These are phyloP conservation scores for Ashinkailepas kermadecensis DNA, from an alignment of 2,888 invertebrate species.

Conservation along the genomic window DNA sequence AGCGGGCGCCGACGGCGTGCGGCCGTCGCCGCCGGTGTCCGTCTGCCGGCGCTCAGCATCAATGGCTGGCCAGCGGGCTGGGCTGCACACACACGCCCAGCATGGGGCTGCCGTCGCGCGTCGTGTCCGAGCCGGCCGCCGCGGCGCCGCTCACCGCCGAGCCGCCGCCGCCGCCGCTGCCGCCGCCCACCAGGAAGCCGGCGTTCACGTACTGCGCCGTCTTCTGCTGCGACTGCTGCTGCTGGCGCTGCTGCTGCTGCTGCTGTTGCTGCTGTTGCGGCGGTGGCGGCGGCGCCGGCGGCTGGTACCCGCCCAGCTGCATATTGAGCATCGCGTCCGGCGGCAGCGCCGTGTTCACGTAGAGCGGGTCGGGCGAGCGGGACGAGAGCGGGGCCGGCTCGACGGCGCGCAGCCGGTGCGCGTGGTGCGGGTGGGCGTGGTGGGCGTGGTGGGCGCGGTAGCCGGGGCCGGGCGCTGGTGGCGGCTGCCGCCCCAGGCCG, in stretches of 20 bases:
- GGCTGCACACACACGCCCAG: conserved; percentile 30
- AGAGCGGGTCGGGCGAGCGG: conserved; percentile 29
- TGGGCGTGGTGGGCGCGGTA: conserved; percentile 27
- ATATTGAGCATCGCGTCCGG: conserved; percentile 25
- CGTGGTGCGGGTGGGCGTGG: conserved; percentile 34
- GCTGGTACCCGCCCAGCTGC: conserved; percentile 27
- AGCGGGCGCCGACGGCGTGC: neutral
- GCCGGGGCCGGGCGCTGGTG: neutral
- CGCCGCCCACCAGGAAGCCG: conserved; percentile 29
- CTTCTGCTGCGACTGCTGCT: neutral
- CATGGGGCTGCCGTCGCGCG: conserved; percentile 33
- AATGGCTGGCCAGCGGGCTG: conserved; percentile 33
- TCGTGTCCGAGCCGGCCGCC: conserved; percentile 25
- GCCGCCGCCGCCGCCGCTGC: conserved; percentile 12
- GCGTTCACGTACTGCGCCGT: conserved; percentile 30
- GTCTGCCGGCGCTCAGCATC: conserved; percentile 24
- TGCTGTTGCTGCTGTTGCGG: conserved; percentile 29
- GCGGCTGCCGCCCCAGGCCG: neutral
- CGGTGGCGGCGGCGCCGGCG: conserved; percentile 26
- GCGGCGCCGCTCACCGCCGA: neutral
- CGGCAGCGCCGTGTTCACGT: conserved; percentile 23
- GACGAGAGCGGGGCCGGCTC: conserved; percentile 30
- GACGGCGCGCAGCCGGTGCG: conserved; percentile 33
- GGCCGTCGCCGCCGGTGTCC: neutral
- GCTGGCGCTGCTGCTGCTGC: conserved; percentile 30